A percentile compares a stretch with the other conserved stretches of the same genome.
Evolutionary conservation across 1,140 invertebrate species (phyloP).

Genomic region (Cydia fagiglandana): DNA sequence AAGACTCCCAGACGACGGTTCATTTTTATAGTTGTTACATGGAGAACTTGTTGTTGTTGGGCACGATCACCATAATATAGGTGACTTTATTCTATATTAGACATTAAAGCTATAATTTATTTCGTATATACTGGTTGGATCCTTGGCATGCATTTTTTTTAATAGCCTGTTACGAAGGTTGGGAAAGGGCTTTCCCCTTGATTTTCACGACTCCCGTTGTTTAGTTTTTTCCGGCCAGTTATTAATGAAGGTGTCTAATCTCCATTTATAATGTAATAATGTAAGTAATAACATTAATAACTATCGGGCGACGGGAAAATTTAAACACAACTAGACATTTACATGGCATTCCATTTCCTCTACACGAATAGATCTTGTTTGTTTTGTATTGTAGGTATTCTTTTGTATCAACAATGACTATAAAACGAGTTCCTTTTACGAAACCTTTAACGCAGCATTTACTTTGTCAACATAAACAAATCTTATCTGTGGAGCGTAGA

Average conservation of each 20-base stretch:
- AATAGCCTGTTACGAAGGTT: too few relatives aligned
- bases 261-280: too few relatives aligned
- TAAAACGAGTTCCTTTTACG: slow-evolving; percentile 20
- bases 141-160: too few relatives aligned
- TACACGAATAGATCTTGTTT: neutral
- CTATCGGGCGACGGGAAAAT: neutral
- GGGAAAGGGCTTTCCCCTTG: too few relatives aligned
- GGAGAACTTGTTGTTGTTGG: neutral
- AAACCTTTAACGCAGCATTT: slow-evolving; percentile 26
- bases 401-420: neutral
- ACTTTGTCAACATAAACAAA: slow-evolving; percentile 28
- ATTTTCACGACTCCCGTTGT: too few relatives aligned
- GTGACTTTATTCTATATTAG: neutral
- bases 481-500: slow-evolving; percentile 31
- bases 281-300: too few relatives aligned
- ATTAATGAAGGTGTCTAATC: too few relatives aligned
- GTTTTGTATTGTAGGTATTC: neutral
- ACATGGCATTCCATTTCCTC: neutral
- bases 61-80: neutral
- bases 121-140: too few relatives aligned
- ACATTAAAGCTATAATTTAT: neutral
- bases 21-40: neutral
- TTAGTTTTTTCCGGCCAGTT: too few relatives aligned
- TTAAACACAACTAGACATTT: neutral
- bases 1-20: neutral